phyloP scores from a whole-genome alignment of 2,113 vertebrate genomes.

The Sitta europaea region DNA sequence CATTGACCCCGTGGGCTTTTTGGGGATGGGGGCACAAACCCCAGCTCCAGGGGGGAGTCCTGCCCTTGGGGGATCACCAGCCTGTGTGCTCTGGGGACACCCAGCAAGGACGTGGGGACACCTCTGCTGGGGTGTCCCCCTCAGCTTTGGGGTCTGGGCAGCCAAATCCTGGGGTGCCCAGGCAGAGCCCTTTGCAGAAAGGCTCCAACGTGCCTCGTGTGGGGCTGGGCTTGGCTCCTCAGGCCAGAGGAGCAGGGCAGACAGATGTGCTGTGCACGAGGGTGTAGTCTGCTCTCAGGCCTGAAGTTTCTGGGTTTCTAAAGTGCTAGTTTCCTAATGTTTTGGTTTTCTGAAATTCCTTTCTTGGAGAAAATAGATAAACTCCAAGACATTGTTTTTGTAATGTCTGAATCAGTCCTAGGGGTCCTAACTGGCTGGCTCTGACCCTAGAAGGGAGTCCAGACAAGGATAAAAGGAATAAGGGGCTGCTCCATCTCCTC shows the following conservation, averaged over 20 bases:
- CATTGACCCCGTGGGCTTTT: rapidly evolving
- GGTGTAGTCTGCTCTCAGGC: too few species aligned
- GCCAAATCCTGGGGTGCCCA: background rate
- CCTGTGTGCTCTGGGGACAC: background rate
- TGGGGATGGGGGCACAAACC: background rate
- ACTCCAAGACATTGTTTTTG: too few species aligned
- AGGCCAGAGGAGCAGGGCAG: background rate
- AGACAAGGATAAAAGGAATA: too few species aligned
- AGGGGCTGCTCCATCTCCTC: too few species aligned
- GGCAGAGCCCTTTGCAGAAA: background rate
- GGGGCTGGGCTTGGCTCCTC: background rate
- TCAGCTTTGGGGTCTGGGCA: background rate
- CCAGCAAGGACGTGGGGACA: rapidly evolving
- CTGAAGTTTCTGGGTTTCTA: too few species aligned
- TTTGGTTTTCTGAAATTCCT: too few species aligned
- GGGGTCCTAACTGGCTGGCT: too few species aligned
- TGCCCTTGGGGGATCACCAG: rapidly evolving
- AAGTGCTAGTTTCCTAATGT: too few species aligned
- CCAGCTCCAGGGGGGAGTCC: background rate
- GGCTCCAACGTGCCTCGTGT: rapidly evolving
- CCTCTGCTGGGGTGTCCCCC: rapidly evolving
- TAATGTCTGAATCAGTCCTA: too few species aligned
- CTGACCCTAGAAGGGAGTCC: too few species aligned
- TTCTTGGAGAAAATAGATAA: too few species aligned
- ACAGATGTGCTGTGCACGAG: rapidly evolving